These are phyloP conservation scores for Ichneumoninae sp. DNA, from an alignment of 2,888 invertebrate species.

Conservation along the genomic window DNA sequence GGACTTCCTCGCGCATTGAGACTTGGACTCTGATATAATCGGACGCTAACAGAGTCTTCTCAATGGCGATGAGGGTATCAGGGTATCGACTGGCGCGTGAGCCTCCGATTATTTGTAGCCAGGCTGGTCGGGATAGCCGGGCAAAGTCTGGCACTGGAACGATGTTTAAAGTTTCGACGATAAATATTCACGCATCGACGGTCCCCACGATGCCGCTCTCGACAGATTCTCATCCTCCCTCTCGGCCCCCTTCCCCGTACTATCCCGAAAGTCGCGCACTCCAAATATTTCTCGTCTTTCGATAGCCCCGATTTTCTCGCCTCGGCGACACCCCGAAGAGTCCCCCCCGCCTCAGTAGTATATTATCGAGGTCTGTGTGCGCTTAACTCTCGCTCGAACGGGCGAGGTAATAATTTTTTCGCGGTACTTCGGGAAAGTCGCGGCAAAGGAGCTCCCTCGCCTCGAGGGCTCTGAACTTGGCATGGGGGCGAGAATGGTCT, in stretches of 20 bases:
- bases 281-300: constrained; percentile 69
- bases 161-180: constrained; percentile 65
- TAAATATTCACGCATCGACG: constrained; percentile 66
- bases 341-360: not conserved
- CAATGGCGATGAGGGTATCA: constrained; percentile 20
- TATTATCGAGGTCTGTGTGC: constrained; percentile 56
- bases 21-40: not conserved
- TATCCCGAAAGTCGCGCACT: constrained; percentile 67
- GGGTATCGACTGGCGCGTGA: constrained; percentile 32
- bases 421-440: constrained; percentile 29
- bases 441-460: not conserved
- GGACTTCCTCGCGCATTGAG: not conserved
- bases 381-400: constrained; percentile 59
- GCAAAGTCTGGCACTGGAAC: constrained; percentile 59
- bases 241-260: constrained; percentile 38
- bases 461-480: constrained; percentile 56
- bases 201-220: constrained; percentile 42
- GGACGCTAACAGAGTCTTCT: constrained; percentile 10
- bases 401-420: constrained; percentile 65
- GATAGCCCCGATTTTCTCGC: constrained; percentile 52
- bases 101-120: constrained; percentile 43
- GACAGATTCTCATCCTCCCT: constrained; percentile 37
- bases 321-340: constrained; percentile 46
- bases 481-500: constrained; percentile 36
- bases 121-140: constrained; percentile 2